These are phyloP conservation scores for Cerastis leucographa DNA, from an alignment of 2,888 invertebrate species.

Conservation along the genomic window DNA sequence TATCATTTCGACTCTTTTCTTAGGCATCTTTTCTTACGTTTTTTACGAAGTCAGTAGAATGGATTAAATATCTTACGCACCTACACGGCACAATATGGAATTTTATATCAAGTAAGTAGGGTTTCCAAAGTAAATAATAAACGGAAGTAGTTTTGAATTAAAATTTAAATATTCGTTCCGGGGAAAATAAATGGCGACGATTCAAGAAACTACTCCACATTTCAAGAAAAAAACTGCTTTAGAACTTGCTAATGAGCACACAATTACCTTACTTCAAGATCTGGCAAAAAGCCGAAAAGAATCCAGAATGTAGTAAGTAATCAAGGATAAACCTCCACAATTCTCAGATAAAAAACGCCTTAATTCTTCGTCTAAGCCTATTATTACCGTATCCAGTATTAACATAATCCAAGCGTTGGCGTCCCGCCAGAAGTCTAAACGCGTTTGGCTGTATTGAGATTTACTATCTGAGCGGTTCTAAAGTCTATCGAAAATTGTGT, in stretches of 20 bases:
- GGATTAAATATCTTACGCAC: background rate
- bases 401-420: slow-evolving; percentile 68
- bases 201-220: background rate
- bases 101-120: background rate
- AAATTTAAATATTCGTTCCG: background rate
- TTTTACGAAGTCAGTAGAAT: background rate
- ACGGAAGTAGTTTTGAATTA: background rate
- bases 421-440: slow-evolving; percentile 74
- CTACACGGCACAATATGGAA: background rate
- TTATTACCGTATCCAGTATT: slow-evolving; percentile 65
- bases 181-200: background rate
- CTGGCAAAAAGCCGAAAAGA: slow-evolving; percentile 37
- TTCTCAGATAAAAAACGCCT: slow-evolving; percentile 41
- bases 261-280: slow-evolving; percentile 22
- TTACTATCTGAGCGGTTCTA: slow-evolving; percentile 76
- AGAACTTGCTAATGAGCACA: slow-evolving; percentile 37
- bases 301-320: slow-evolving; percentile 57
- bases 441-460: slow-evolving; percentile 82
- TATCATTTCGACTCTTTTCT: background rate
- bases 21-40: background rate
- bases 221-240: slow-evolving; percentile 30
- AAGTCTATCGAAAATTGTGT: slow-evolving; percentile 1
- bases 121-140: background rate
- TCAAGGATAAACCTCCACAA: slow-evolving; percentile 58
- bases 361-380: slow-evolving; percentile 59